Conservation (phyloP, 2,888 invertebrate species). For the Eudemis profundana region DNA sequence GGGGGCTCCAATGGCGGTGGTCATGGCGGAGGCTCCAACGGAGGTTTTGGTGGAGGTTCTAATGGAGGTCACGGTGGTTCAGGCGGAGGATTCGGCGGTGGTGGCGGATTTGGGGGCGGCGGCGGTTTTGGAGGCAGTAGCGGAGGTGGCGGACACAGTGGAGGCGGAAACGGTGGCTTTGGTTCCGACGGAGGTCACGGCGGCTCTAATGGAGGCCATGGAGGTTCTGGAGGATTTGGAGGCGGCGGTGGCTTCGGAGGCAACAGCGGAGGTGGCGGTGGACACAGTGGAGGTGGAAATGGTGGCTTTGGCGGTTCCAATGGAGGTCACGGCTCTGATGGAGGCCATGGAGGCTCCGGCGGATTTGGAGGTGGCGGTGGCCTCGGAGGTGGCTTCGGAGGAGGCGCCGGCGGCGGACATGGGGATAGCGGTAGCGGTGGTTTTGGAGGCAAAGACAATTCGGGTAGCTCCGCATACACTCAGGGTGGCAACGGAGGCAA, state of each 20-base stretch:
- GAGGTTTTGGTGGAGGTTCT: slow-evolving; percentile 47
- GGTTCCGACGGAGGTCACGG: slow-evolving; percentile 53
- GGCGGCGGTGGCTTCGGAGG: slow-evolving; percentile 52
- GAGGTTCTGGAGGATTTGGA: slow-evolving; percentile 44
- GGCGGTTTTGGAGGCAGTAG: slow-evolving; percentile 67
- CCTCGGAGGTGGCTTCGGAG: slow-evolving; percentile 53
- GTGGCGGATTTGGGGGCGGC: slow-evolving; percentile 48
- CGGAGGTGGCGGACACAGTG: slow-evolving; percentile 69
- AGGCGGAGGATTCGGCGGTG: slow-evolving; percentile 45
- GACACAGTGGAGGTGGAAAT: slow-evolving; percentile 37
- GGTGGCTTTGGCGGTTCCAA: slow-evolving; percentile 24
- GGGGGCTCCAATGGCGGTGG: slow-evolving; percentile 61
- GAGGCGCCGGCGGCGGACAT: slow-evolving; percentile 42
- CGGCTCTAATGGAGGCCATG: neutral
- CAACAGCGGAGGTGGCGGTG: slow-evolving; percentile 57
- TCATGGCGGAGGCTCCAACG: slow-evolving; percentile 52
- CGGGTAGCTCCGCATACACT: slow-evolving; percentile 9
- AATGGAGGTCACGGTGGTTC: slow-evolving; percentile 1
- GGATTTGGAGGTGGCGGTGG: slow-evolving; percentile 56
- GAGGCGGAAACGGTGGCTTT: slow-evolving; percentile 59
- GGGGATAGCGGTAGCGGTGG: slow-evolving; percentile 30
- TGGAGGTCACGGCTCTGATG: slow-evolving; percentile 45
- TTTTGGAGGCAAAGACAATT: neutral
- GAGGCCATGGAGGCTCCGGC: slow-evolving; percentile 47
- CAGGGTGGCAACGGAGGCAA: slow-evolving; percentile 52